Conservation (phyloP, 2,888 invertebrate species). For the Pardosa pseudoannulata region DNA sequence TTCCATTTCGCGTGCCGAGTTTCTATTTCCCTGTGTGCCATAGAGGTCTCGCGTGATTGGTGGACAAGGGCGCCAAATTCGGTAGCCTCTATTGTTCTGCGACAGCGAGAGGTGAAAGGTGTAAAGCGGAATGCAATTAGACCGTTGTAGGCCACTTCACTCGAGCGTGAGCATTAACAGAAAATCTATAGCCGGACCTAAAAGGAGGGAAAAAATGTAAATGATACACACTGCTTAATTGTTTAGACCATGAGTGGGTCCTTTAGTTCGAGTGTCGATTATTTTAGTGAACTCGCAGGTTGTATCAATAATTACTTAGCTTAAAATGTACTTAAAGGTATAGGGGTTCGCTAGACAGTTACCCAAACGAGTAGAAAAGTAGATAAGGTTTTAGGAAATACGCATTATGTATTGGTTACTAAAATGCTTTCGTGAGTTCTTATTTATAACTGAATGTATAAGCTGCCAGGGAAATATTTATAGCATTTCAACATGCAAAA, state of each 20-base stretch:
- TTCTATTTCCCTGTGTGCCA: not conserved
- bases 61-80: not conserved
- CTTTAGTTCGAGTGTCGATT: slow-evolving; percentile 10
- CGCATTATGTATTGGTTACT: too few relatives aligned
- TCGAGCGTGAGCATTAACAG: slow-evolving; percentile 1
- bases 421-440: too few relatives aligned
- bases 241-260: not conserved
- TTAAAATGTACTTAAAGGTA: not conserved
- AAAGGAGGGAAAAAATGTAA: not conserved
- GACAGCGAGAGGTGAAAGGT: not conserved
- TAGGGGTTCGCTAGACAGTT: not conserved
- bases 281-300: not conserved
- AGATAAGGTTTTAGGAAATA: too few relatives aligned
- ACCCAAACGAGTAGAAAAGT: too few relatives aligned
- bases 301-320: not conserved
- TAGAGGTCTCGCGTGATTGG: not conserved
- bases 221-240: not conserved
- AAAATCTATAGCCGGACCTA: not conserved
- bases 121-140: not conserved
- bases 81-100: not conserved
- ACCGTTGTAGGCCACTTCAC: slow-evolving; percentile 17
- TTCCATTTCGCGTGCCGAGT: slow-evolving; percentile 9
- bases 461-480: too few relatives aligned
- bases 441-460: too few relatives aligned
- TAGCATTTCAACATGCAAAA: too few relatives aligned